These are phyloP conservation scores for Lasioglossum calceatum DNA, from an alignment of 2,888 invertebrate genomes.

Conservation along the genomic window DNA sequence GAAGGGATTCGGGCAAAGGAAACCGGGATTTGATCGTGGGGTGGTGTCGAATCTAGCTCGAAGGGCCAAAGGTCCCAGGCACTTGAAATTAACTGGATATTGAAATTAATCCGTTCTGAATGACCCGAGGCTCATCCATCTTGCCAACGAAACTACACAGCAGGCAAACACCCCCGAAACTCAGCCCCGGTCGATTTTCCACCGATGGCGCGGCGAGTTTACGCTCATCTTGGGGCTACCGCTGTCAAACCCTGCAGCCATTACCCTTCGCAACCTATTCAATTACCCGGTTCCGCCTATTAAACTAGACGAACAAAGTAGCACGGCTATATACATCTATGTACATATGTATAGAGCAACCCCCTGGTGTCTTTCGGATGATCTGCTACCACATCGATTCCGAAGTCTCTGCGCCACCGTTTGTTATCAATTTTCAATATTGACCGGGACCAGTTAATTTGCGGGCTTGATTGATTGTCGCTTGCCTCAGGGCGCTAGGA, in stretches of 20 bases:
- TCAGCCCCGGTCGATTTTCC: conserved; percentile 41
- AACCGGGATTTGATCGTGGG: neutral
- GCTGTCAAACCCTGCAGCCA: conserved; percentile 59
- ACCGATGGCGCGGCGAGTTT: conserved; percentile 46
- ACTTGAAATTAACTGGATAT: conserved; percentile 75
- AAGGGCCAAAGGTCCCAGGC: conserved; percentile 9
- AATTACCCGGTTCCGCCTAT: conserved; percentile 56
- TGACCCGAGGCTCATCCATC: conserved; percentile 74
- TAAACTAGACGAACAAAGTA: conserved; percentile 37
- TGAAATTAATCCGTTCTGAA: conserved; percentile 77
- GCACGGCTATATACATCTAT: neutral
- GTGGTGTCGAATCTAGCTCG: conserved; percentile 13
- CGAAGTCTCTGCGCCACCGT: neutral
- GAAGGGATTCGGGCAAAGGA: neutral
- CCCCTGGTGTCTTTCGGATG: neutral
- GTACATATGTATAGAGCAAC: neutral
- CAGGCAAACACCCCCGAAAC: neutral
- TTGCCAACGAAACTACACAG: conserved; percentile 61
- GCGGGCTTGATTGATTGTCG: neutral
- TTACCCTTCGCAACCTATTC: conserved; percentile 70
- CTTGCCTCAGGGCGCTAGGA: neutral
- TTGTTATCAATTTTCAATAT: conserved; percentile 33
- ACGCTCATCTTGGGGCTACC: conserved; percentile 47
- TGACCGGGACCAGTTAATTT: neutral
- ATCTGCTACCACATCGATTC: neutral